Conservation (phyloP, 2,113 vertebrate species). For the Tyrannus savana region DNA sequence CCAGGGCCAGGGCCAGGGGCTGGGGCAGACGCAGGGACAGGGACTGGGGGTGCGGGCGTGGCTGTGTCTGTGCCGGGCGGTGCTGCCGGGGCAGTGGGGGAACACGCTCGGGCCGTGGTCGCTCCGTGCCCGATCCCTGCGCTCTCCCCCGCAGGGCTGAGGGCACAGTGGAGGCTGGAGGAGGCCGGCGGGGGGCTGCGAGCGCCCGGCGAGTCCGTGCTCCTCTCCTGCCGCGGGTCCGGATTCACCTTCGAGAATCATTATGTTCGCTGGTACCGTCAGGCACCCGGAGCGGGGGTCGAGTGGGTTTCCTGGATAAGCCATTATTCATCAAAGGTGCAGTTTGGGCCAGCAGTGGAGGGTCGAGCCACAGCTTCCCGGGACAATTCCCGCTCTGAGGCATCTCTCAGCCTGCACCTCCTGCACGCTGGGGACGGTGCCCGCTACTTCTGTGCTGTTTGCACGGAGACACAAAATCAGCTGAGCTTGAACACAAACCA, state of each 20-base stretch:
- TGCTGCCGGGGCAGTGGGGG: no score
- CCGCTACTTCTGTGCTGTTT: background rate
- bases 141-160: background rate
- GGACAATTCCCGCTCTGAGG: background rate
- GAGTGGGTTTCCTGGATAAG: conserved; percentile 5
- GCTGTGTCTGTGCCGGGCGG: background rate
- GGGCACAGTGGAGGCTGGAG: background rate
- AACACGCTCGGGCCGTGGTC: no score
- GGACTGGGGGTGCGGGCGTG: no score
- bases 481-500: background rate
- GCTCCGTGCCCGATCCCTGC: background rate
- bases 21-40: background rate
- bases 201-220: background rate
- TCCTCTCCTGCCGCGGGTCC: background rate
- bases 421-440: background rate
- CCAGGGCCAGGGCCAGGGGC: no score
- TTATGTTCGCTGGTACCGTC: background rate
- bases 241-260: fast-evolving
- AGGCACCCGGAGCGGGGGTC: fast-evolving
- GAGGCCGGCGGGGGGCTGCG: background rate
- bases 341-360: background rate
- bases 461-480: background rate
- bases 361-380: background rate
- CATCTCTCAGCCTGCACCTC: background rate
- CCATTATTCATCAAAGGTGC: background rate